These are phyloP conservation scores for Schizopygopsis pylzovi DNA, from an alignment of 2,797 vertebrate species.

Conservation along the genomic window DNA sequence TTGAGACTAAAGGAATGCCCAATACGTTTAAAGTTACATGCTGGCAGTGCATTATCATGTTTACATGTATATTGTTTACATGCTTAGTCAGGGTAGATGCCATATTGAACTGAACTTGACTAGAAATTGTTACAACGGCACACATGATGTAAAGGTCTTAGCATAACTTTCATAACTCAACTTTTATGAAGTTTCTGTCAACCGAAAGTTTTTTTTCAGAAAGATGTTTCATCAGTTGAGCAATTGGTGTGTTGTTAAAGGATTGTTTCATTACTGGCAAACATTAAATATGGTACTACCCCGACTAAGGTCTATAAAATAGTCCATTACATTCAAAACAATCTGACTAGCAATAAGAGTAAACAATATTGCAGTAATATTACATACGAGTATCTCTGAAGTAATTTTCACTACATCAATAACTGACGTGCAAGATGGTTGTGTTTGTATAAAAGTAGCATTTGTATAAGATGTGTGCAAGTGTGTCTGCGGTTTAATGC, in stretches of 20 bases:
- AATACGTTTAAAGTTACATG: background rate
- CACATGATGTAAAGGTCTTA: background rate
- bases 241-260: background rate
- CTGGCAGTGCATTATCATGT: background rate
- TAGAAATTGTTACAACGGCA: background rate
- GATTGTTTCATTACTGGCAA: background rate
- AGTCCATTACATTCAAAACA: background rate
- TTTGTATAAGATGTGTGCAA: background rate
- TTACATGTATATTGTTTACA: background rate
- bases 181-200: background rate
- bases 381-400: background rate
- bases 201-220: too few relatives aligned
- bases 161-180: too few relatives aligned
- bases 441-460: background rate
- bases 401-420: background rate
- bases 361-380: background rate
- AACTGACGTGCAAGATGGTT: slow-evolving; percentile 3
- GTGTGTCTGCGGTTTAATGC: background rate
- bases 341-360: background rate
- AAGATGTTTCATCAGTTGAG: background rate
- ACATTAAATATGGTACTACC: background rate
- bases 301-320: background rate
- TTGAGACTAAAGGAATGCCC: background rate
- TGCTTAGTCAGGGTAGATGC: background rate
- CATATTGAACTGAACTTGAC: background rate